phyloP scores from a whole-genome alignment of 2,888 invertebrate genomes.

The Andrena bicolor region DNA sequence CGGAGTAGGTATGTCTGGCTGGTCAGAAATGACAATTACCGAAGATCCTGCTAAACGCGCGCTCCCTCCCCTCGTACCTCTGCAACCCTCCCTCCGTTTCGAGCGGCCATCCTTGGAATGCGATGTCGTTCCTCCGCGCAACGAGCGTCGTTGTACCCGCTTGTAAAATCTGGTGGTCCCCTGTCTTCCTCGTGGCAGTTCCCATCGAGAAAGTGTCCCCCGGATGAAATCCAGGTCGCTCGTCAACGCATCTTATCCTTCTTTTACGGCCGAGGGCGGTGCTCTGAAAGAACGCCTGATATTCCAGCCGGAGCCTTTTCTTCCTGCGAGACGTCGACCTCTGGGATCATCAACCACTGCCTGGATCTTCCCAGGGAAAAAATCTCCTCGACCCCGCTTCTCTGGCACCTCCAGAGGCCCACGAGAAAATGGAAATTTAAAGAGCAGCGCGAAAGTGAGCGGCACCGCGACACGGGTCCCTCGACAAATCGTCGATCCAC shows the following conservation, averaged over 20 bases:
- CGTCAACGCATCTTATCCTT: background rate
- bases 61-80: conserved; percentile 10
- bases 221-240: conserved; percentile 11
- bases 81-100: background rate
- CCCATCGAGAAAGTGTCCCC: conserved; percentile 21
- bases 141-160: conserved; percentile 50
- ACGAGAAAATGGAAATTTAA: background rate
- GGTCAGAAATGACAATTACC: conserved; percentile 83
- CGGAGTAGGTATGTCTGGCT: conserved; percentile 78
- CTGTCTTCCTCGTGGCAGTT: background rate
- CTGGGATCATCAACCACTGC: too few relatives aligned
- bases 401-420: background rate
- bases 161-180: conserved; percentile 51
- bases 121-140: conserved; percentile 67
- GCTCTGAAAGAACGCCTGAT: background rate
- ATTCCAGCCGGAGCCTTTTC: too few relatives aligned
- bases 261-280: background rate
- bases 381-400: too few relatives aligned
- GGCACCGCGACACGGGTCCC: background rate
- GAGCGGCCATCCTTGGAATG: conserved; percentile 67
- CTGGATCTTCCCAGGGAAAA: too few relatives aligned
- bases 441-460: conserved; percentile 7
- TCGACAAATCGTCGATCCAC: conserved; percentile 56
- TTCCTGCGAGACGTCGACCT: too few relatives aligned
- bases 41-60: conserved; percentile 72